Base-by-base conservation (phyloP, 2,888 invertebrate species). In the Clivina fossor region DNA sequence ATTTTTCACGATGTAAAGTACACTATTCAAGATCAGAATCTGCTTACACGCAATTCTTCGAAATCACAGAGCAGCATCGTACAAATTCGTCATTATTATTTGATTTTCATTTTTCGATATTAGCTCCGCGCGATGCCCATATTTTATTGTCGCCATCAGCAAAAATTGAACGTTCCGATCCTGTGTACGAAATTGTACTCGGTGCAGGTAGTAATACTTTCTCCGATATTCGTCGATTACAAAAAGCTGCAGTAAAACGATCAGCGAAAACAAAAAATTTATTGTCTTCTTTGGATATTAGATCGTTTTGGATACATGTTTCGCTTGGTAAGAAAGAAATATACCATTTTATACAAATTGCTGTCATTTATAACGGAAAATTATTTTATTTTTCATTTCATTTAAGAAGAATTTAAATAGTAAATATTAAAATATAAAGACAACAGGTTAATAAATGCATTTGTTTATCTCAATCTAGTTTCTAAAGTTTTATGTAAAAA, bases 181-280 rank as follows among this genome's bases (percentile, higher is more conserved):
- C 80, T 0, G 84, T 85, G 0, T 87, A 87, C 69, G 86, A 88
- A 74, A 81, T 87, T 38, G 86, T 86, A 48, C 77, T 88, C 18
- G 87, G 87, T 7, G 87, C 85, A 5, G 87, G 86, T 3, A 77
- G 75, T n/a, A 87, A 87, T 69, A 79, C 79, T 47, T 87, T 86
- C 65, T 82, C 83, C 2, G 82, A 85, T 63, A 79, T 88, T 22
- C 76, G 88, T 7, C 74, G 82, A 20, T 78, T 75, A 64, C 77
- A 81, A 65, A 80, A 81, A 63, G 71, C 76, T 32, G 76, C 78
- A 19, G 82, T 85, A 0, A 78, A 78, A 53, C 75, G 77, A 9
- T 81, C 83, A 0, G 74, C 75, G 28, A 74, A 77, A 62, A 80
- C 82, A 1, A 69, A 74, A 4, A 74, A 77, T 18, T 73, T 87